These are phyloP conservation scores for Anadara kagoshimensis DNA, from an alignment of 1,140 invertebrate species.

Conservation along the genomic window DNA sequence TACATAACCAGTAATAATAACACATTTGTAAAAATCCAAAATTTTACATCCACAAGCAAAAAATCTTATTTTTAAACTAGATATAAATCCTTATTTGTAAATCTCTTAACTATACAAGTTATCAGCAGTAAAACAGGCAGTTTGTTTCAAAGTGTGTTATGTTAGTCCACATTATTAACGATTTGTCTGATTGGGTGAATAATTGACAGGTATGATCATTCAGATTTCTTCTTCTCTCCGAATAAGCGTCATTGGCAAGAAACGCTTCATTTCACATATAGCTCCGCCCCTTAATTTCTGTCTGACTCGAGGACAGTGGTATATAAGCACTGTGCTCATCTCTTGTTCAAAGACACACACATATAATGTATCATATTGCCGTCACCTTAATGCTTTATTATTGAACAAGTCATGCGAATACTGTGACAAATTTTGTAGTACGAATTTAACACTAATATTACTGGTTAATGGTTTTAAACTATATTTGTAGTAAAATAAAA, in stretches of 20 bases:
- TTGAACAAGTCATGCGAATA: too few relatives aligned
- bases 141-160: slow-evolving; percentile 13
- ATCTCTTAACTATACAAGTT: too few relatives aligned
- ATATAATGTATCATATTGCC: too few relatives aligned
- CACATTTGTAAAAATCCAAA: neutral
- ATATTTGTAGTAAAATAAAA: too few relatives aligned
- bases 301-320: too few relatives aligned
- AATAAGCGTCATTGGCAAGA: slow-evolving; percentile 22
- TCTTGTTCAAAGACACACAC: too few relatives aligned
- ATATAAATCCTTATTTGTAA: too few relatives aligned
- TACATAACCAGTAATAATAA: slow-evolving; percentile 16
- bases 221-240: slow-evolving; percentile 1
- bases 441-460: too few relatives aligned
- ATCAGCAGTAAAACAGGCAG: neutral
- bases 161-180: neutral
- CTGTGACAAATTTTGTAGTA: too few relatives aligned
- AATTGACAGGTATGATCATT: slow-evolving; percentile 17
- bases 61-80: neutral
- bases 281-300: slow-evolving; percentile 9
- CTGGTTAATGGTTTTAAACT: too few relatives aligned
- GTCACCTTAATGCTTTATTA: too few relatives aligned
- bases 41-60: slow-evolving; percentile 8
- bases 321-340: too few relatives aligned
- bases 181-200: slow-evolving; percentile 19
- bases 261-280: slow-evolving; percentile 20